Base-by-base conservation (phyloP, 2,797 vertebrate genomes). In the Aulostomus chinensis region DNA sequence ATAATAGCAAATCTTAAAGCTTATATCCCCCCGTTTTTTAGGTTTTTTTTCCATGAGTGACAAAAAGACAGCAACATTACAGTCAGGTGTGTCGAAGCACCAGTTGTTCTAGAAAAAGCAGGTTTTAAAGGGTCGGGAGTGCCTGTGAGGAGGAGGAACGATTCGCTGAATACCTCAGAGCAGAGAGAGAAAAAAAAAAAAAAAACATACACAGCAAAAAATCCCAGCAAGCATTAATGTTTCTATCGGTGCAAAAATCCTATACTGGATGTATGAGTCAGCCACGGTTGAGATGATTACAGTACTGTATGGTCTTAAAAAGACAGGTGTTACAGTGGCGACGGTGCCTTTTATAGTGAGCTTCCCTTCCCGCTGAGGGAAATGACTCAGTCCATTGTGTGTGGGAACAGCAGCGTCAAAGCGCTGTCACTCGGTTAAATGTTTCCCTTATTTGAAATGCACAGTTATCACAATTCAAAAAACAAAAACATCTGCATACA, bases 51-150 rank as follows among this genome's bases (percentile, higher is more conserved):
- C 39, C 25, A 43, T 26, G 17, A 58, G 21, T 30, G 42, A 68
- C 26, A 40, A 26, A 58, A 24, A 60, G 5, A 61, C n/a, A 52
- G 49, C n/a, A 54, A 46, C 56, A 36, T 41, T 71, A 74, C 67
- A 81, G 76, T 66, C 65, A 26, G 67, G 69, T 62, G 75, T 78
- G 74, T 78, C 36, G 9, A 52, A 85, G 84, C 84, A 87, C 83
- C 78, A 70, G 64, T 56, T 43, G 47, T 68, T 50, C 45, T 11
- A 49, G 49, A 36, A 43, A 47, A 64, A 65, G 53, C 46, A 32
- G 25, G 49, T 72, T 10, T 77, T 77, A 81, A 84, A 78, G 78
- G 83, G 72, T 20, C 20, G 42, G 49, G 48, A 37, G 56, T 29
- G 59, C 12, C 36, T 14, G 61, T 39, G 42, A 41, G 9, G 20